These are phyloP conservation scores for Lepidothrix coronata DNA, from an alignment of 2,113 vertebrate genomes.

Conservation along the genomic window DNA sequence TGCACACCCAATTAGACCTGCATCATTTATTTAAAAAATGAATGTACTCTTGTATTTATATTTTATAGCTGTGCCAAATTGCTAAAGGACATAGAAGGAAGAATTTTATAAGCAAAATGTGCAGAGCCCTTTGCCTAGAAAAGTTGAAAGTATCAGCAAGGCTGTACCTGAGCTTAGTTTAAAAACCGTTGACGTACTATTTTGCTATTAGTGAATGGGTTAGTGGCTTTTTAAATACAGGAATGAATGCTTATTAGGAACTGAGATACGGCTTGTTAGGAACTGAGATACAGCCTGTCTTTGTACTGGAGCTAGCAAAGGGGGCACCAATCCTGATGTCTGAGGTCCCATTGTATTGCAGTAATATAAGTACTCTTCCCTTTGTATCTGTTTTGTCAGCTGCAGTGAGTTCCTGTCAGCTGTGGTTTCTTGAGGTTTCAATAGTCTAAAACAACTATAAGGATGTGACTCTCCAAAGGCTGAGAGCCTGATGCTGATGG, in stretches of 20 bases:
- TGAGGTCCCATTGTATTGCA: background rate
- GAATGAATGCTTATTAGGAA: background rate
- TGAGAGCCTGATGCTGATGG: background rate
- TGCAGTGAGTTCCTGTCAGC: background rate
- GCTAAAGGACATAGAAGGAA: background rate
- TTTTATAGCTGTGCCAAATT: background rate
- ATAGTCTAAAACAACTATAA: background rate
- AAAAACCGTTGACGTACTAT: background rate
- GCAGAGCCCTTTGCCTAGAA: background rate
- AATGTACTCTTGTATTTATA: background rate
- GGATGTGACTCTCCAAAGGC: background rate
- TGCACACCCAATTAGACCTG: background rate
- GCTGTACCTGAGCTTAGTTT: background rate
- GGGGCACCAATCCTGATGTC: background rate
- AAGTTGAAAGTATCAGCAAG: background rate
- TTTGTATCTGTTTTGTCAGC: background rate
- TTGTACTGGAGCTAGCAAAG: fast-evolving
- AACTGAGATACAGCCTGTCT: background rate
- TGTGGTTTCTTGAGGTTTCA: background rate
- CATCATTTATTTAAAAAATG: background rate
- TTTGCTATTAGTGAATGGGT: background rate
- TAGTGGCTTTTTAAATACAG: background rate
- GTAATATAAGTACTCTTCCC: background rate
- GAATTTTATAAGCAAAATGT: background rate
- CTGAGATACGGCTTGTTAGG: background rate